Evolutionary conservation across 1,140 invertebrate species (phyloP).

Genomic region (Ceratitis capitata): DNA sequence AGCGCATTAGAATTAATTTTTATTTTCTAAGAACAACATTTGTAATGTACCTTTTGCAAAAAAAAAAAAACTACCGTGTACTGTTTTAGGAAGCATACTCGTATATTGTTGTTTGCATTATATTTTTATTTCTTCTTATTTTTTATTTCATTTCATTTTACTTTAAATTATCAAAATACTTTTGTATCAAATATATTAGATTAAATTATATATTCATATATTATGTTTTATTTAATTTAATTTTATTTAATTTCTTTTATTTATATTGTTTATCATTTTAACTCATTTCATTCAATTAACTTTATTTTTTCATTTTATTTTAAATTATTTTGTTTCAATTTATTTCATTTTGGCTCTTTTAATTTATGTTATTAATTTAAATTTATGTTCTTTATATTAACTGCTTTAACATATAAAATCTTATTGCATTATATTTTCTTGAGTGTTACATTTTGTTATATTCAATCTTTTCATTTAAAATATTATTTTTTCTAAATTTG

Average conservation of each 20-base stretch:
- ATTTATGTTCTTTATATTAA: no score
- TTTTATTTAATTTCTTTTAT: neutral
- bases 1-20: neutral
- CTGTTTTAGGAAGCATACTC: neutral
- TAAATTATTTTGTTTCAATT: neutral
- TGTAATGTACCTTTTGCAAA: constrained; percentile 3
- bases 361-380: neutral
- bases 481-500: neutral
- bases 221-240: neutral
- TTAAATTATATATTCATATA: no score
- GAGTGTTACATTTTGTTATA: neutral
- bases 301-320: neutral
- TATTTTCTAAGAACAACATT: neutral
- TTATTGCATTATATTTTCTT: no score
- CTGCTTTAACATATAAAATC: no score
- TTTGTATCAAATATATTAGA: no score
- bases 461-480: neutral
- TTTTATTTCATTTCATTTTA: neutral
- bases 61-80: neutral
- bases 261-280: neutral
- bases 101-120: neutral
- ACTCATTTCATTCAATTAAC: neutral
- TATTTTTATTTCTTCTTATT: neutral
- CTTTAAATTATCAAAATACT: neutral
- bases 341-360: neutral